Evolutionary conservation across 2,113 vertebrate genomes (phyloP).

Genomic region (Octodon degus): DNA sequence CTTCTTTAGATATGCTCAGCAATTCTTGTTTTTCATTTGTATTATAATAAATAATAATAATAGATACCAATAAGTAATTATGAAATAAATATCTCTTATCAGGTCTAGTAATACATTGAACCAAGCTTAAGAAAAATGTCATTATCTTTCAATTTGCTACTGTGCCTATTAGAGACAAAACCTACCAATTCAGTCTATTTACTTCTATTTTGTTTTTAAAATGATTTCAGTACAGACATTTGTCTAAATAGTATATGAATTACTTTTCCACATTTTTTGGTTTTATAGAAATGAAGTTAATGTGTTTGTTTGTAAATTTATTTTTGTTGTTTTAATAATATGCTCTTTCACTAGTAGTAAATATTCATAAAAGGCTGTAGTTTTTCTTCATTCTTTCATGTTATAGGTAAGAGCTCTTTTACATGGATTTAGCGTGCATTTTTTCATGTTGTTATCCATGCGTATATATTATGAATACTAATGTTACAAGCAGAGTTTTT

Average conservation of each 20-base stretch:
- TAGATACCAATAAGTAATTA: neutral
- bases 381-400: conserved; percentile 18
- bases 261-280: conserved; percentile 7
- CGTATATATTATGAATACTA: neutral
- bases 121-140: neutral
- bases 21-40: too few species aligned
- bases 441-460: neutral
- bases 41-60: too few species aligned
- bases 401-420: neutral
- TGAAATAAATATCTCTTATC: neutral
- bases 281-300: neutral
- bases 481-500: neutral
- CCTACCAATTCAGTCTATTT: neutral
- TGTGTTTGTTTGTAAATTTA: neutral
- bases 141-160: neutral
- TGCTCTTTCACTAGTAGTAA: neutral
- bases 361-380: neutral
- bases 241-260: neutral
- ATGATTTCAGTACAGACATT: neutral
- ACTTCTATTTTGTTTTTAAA: neutral
- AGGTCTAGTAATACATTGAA: neutral
- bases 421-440: neutral
- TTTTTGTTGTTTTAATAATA: neutral
- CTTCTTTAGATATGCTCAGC: too few species aligned
- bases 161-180: neutral